Conservation (phyloP, 1,140 invertebrate genomes). For the Anastrepha obliqua region DNA sequence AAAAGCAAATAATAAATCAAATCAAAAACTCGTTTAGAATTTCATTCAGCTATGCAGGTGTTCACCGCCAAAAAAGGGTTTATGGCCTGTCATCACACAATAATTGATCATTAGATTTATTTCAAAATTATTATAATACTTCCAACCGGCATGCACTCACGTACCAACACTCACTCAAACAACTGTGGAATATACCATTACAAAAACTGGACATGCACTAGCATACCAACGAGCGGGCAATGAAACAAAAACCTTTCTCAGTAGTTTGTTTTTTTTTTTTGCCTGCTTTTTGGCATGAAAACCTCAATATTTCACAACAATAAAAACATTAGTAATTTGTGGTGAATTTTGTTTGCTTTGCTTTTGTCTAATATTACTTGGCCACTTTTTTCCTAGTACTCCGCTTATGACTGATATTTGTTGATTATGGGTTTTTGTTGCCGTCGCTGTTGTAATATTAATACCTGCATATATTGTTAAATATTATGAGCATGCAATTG, state of each 20-base stretch:
- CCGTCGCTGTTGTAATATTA: conserved; percentile 34
- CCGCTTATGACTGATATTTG: not conserved
- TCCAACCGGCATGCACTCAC: not conserved
- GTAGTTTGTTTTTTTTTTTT: not conserved
- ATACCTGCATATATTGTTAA: conserved; percentile 35
- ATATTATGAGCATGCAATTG: not conserved
- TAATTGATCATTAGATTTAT: conserved; percentile 15
- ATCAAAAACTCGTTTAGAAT: too few relatives aligned
- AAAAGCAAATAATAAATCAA: too few relatives aligned
- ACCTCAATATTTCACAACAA: conserved; percentile 3
- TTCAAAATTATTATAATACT: not conserved
- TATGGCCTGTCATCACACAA: not conserved
- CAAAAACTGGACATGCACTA: not conserved
- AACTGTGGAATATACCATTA: not conserved
- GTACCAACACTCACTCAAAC: not conserved
- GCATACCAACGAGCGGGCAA: not conserved
- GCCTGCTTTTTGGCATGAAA: not conserved
- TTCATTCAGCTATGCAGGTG: too few relatives aligned
- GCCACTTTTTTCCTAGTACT: not conserved
- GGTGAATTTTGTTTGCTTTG: not conserved
- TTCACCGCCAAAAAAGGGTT: too few relatives aligned
- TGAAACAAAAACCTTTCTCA: not conserved
- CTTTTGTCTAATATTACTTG: not conserved
- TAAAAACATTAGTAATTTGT: conserved; percentile 14
- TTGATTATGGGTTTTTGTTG: not conserved